A percentile compares a stretch with the other conserved stretches of the same genome.
Conservation (phyloP, 1,140 invertebrate genomes). For the Drosophila equinoxialis region DNA sequence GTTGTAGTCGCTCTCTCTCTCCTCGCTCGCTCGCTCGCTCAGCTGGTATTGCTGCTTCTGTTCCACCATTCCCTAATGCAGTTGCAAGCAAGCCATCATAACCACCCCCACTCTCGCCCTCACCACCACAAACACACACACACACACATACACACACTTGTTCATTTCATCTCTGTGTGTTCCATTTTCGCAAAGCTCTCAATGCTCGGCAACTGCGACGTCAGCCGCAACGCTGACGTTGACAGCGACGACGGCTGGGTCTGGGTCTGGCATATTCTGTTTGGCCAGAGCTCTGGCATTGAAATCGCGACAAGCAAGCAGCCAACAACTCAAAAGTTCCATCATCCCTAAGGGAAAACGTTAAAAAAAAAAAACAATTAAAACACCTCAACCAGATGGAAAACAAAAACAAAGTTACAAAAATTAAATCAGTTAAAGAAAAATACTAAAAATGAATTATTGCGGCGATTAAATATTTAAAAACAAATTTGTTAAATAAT, state of each 20-base stretch:
- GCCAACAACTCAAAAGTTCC: constrained; percentile 61
- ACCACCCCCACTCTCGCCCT: constrained; percentile 5
- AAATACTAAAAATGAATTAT: constrained; percentile 44
- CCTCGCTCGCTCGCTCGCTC: neutral
- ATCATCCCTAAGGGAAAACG: constrained; percentile 46
- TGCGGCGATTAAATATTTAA: constrained; percentile 27
- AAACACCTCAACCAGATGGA: constrained; percentile 19
- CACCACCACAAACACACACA: neutral
- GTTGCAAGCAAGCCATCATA: constrained; percentile 10
- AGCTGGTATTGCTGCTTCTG: constrained; percentile 12
- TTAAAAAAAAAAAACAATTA: constrained; percentile 25
- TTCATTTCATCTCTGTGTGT: constrained; percentile 32
- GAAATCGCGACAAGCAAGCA: constrained; percentile 73
- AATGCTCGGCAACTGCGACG: constrained; percentile 28
- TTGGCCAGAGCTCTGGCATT: constrained; percentile 67
- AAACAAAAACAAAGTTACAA: constrained; percentile 44
- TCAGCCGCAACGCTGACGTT: constrained; percentile 18
- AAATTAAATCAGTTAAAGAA: constrained; percentile 32
- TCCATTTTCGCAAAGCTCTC: constrained; percentile 39
- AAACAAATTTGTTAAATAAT: constrained; percentile 62
- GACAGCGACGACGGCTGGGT: constrained; percentile 24
- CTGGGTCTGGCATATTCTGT: constrained; percentile 55
- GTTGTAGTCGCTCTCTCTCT: constrained; percentile 20
- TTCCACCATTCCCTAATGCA: constrained; percentile 19
- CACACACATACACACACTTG: constrained; percentile 15